Evolutionary conservation across 2,888 invertebrate genomes (phyloP).

Genomic region (Scaptomyza parva): DNA sequence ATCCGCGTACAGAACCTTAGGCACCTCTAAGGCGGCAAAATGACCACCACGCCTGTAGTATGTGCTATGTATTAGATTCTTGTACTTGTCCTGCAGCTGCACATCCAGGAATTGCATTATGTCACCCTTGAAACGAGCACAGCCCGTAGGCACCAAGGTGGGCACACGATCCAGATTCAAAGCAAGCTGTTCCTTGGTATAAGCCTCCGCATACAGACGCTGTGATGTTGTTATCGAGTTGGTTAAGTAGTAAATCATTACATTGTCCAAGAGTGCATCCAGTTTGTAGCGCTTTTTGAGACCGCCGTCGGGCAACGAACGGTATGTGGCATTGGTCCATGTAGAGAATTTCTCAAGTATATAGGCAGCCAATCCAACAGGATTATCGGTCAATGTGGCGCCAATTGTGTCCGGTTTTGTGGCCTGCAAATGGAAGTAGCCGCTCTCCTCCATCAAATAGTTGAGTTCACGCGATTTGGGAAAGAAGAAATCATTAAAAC

Average conservation of each 20-base stretch:
- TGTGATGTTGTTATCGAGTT: constrained; percentile 90
- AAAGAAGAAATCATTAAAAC: constrained; percentile 85
- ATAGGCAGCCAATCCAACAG: constrained; percentile 94
- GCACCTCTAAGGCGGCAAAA: constrained; percentile 93
- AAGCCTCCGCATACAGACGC: constrained; percentile 89
- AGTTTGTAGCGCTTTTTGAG: constrained; percentile 86
- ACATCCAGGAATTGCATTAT: constrained; percentile 87
- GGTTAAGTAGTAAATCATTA: constrained; percentile 93
- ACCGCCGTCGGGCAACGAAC: constrained; percentile 87
- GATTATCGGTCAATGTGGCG: constrained; percentile 84
- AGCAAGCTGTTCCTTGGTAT: constrained; percentile 66
- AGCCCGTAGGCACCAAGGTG: constrained; percentile 89
- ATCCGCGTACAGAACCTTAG: constrained; percentile 89
- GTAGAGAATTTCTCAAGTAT: constrained; percentile 94
- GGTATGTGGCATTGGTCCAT: constrained; percentile 87
- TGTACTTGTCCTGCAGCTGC: constrained; percentile 87
- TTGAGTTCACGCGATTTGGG: constrained; percentile 82
- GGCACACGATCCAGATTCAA: constrained; percentile 86
- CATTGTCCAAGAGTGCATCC: constrained; percentile 88
- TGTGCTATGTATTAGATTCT: constrained; percentile 89
- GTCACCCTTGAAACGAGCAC: constrained; percentile 91
- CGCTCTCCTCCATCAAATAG: constrained; percentile 85
- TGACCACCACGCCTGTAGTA: constrained; percentile 91
- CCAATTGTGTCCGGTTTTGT: constrained; percentile 96
- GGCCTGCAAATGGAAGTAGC: constrained; percentile 91